Conservation (phyloP, 2,797 vertebrate species). For the Lepidocolaptes lacrymiger region DNA sequence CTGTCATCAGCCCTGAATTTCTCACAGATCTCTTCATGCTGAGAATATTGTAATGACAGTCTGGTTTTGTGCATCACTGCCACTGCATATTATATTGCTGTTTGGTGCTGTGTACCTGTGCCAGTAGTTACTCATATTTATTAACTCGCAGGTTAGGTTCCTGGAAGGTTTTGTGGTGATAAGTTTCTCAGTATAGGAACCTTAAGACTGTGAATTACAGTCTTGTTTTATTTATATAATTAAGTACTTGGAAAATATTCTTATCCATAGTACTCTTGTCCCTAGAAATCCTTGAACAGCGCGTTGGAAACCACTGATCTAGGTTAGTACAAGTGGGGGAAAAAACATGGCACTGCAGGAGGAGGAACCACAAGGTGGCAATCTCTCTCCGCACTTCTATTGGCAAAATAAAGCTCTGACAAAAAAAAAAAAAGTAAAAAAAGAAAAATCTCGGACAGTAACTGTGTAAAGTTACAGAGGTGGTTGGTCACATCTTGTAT, state of each 20-base stretch:
- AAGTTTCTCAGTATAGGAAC: neutral
- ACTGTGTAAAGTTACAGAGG: neutral
- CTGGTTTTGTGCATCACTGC: neutral
- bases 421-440: neutral
- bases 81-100: neutral
- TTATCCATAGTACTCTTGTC: neutral
- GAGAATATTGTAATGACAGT: neutral
- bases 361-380: conserved; percentile 69
- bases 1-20: neutral
- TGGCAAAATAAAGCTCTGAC: neutral
- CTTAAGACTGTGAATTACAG: neutral
- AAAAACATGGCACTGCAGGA: neutral
- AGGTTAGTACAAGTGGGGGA: neutral
- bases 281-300: neutral
- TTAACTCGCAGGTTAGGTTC: neutral
- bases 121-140: neutral
- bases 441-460: neutral
- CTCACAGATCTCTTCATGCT: neutral
- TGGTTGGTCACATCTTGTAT: neutral
- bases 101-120: neutral
- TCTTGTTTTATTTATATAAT: neutral
- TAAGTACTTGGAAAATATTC: neutral
- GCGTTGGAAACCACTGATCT: neutral
- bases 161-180: neutral
- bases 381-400: conserved; percentile 34